phyloP scores from a whole-genome alignment of 2,113 vertebrate genomes.

The Sarotherodon lohbergeri region DNA sequence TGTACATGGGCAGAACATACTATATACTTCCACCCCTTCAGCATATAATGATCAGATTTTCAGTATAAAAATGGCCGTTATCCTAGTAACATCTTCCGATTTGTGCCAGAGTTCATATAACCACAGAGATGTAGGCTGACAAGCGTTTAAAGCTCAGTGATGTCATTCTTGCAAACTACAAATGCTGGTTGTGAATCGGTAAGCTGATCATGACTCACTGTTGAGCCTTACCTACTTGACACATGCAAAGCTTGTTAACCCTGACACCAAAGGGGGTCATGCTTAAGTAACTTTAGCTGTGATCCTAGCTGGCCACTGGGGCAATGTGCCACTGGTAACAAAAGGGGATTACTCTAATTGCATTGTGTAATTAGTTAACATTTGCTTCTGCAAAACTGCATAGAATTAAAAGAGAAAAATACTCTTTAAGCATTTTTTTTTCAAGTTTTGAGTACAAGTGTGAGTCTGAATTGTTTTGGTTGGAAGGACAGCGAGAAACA shows the following conservation, averaged over 20 bases:
- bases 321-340: neutral
- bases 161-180: neutral
- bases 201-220: slow-evolving; percentile 30
- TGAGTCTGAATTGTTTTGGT: neutral
- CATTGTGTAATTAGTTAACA: neutral
- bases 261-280: neutral
- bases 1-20: neutral
- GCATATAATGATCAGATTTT: neutral
- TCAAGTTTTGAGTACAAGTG: no score
- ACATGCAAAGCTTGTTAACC: slow-evolving; percentile 36
- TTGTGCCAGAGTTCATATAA: neutral
- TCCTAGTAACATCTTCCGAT: neutral
- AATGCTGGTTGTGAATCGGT: neutral
- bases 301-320: neutral
- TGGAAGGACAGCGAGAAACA: neutral
- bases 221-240: neutral
- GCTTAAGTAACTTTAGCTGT: neutral
- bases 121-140: neutral
- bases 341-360: neutral
- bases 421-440: neutral
- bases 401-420: neutral
- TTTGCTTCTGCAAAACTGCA: neutral
- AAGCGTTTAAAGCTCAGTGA: neutral
- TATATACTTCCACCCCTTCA: neutral
- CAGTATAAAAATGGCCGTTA: neutral